These are phyloP conservation scores for Pseudoips prasinana DNA, from an alignment of 2,888 invertebrate species.

Conservation along the genomic window DNA sequence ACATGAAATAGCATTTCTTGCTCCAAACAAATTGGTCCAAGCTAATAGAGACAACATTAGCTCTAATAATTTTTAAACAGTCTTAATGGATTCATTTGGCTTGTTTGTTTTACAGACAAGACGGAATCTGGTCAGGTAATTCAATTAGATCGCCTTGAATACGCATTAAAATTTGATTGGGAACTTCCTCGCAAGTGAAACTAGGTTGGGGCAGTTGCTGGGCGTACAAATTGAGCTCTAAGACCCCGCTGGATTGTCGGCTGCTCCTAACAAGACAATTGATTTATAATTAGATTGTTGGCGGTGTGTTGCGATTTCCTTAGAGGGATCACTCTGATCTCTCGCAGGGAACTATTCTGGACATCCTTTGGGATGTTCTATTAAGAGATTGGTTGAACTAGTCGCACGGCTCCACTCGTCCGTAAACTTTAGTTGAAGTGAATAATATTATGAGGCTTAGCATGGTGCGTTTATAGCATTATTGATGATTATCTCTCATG, in stretches of 20 bases:
- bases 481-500: too few species aligned
- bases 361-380: too few species aligned
- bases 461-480: too few species aligned
- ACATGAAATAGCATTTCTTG: too few species aligned
- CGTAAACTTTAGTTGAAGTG: too few species aligned
- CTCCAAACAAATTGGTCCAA: too few species aligned
- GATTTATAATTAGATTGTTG: conserved; percentile 45
- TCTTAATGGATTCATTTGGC: too few species aligned
- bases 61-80: too few species aligned
- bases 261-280: conserved; percentile 43
- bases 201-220: conserved; percentile 40
- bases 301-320: conserved; percentile 24
- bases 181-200: conserved; percentile 51
- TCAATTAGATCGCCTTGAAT: conserved; percentile 56
- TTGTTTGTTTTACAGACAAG: conserved; percentile 29
- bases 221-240: conserved; percentile 37
- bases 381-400: too few species aligned
- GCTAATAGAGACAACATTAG: too few species aligned
- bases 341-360: neutral
- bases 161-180: conserved; percentile 56
- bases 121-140: conserved; percentile 58
- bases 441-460: too few species aligned
- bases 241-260: conserved; percentile 29
- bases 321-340: conserved; percentile 7
- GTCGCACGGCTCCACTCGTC: too few species aligned